A percentile compares a stretch with the other conserved stretches of the same genome.
Evolutionary conservation across 2,888 invertebrate species (phyloP).

Genomic region (Eledone cirrhosa): DNA sequence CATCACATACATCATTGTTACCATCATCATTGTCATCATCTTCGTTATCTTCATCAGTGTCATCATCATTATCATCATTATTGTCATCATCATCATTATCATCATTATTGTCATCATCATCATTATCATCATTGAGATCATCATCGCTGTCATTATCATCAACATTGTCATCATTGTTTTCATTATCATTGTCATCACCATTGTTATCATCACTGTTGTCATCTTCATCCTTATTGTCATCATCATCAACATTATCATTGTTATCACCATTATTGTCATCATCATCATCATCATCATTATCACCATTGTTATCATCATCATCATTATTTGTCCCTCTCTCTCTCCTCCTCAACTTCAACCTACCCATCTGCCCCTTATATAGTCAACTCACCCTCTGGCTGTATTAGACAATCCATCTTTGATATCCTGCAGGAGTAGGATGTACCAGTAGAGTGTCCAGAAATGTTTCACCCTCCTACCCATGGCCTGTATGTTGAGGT

Average conservation of each 20-base stretch:
- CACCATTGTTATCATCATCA: neutral
- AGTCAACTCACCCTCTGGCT: no score
- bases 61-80: neutral
- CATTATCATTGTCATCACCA: neutral
- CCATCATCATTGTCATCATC: neutral
- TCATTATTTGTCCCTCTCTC: slow-evolving; percentile 10
- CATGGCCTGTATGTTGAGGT: no score
- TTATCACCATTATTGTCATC: neutral
- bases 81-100: neutral
- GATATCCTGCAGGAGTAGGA: no score
- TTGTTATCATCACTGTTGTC: neutral
- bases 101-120: neutral
- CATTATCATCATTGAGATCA: neutral
- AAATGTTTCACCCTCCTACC: no score
- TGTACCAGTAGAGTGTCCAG: no score
- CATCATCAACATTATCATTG: neutral
- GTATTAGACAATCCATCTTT: no score
- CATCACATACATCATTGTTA: neutral
- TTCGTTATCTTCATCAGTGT: neutral
- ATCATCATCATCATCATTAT: neutral
- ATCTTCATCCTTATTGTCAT: neutral
- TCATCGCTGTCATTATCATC: neutral
- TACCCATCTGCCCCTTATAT: no score
- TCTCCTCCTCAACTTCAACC: slow-evolving; percentile 61
- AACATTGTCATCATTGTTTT: neutral